Base-by-base conservation (phyloP, 1,140 invertebrate species). In the Atta texana region DNA sequence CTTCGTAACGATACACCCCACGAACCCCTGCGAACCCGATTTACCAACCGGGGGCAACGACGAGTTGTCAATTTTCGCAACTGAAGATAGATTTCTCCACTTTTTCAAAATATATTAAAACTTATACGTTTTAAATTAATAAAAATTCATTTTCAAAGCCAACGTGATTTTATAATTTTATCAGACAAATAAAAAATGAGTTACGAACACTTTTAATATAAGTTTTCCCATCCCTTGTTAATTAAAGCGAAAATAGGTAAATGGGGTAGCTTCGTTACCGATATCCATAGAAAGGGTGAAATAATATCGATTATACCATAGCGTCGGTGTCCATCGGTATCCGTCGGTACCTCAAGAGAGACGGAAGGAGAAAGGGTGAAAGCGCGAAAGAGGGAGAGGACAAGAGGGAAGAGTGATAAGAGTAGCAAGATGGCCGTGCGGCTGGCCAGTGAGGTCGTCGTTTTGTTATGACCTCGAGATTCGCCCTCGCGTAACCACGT, bases 381-480 rank as follows among this genome's bases (percentile, higher is more conserved):
- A 75, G 44, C 24, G 28, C 44, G 68, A 44, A 44, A 44, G 21
- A 21, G 55, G 82, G 74, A 31, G 31, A 49, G 61, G 57, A 49
- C 49, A 77, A 75, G 59, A 53, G 82, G 69, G 59, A 75, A 84
- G 39, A 84, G 55, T 75, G 80, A 84, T 84, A 84, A 24, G 68
- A 82, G 69, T 72, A 49, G 81, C 87, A 91, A 91, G 84, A 91
- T 91, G 90, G 90, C 90, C 87, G 90, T 86, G 7, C 68, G 66
- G 66, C 72, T 87, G 89, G 87, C 87, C 84, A 87, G 74, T 63
- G 72, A 69, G 64, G 89, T 80, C 86, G 82, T 87, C 76, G 85
- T 90, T 89, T 87, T 91, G 84, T 87, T 88, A 87, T 90, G 86
- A 92, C 61, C 88, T 68, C 88, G 86, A 87, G 89, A 89, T 88